phyloP scores from a whole-genome alignment of 1,140 invertebrate genomes.

The Eriosoma lanigerum region DNA sequence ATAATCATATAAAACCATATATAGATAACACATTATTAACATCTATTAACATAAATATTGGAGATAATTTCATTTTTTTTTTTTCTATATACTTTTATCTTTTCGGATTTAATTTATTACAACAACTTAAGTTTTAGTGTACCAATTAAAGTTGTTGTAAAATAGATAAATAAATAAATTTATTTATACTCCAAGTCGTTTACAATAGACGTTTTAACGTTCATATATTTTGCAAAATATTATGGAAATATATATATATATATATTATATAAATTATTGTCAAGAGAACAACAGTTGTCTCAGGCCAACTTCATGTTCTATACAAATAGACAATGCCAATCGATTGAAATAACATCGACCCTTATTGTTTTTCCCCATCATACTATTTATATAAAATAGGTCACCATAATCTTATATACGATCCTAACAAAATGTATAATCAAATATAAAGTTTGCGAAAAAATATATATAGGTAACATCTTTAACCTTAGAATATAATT shows the following conservation, averaged over 20 bases:
- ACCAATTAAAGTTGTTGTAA: neutral
- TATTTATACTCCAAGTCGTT: neutral
- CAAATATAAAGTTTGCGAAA: neutral
- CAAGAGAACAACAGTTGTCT: conserved; percentile 14
- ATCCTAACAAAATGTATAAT: neutral
- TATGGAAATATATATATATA: too few species aligned
- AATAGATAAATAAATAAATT: neutral
- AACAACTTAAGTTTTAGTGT: neutral
- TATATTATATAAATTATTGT: neutral
- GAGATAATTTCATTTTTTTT: too few species aligned
- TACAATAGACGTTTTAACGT: conserved; percentile 17
- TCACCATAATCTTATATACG: neutral
- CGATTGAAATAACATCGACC: conserved; percentile 21
- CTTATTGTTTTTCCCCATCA: neutral
- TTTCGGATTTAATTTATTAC: neutral
- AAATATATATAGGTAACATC: neutral
- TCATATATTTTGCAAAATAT: neutral
- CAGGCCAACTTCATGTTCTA: neutral
- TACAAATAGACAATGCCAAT: conserved; percentile 18
- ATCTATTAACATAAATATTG: too few species aligned
- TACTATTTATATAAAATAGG: conserved; percentile 20
- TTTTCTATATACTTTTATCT: too few species aligned
- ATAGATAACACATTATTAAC: too few species aligned
- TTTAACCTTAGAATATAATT: neutral
- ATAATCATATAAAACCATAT: too few species aligned